phyloP scores from a whole-genome alignment of 2,113 vertebrate species.

The Turnix velox region DNA sequence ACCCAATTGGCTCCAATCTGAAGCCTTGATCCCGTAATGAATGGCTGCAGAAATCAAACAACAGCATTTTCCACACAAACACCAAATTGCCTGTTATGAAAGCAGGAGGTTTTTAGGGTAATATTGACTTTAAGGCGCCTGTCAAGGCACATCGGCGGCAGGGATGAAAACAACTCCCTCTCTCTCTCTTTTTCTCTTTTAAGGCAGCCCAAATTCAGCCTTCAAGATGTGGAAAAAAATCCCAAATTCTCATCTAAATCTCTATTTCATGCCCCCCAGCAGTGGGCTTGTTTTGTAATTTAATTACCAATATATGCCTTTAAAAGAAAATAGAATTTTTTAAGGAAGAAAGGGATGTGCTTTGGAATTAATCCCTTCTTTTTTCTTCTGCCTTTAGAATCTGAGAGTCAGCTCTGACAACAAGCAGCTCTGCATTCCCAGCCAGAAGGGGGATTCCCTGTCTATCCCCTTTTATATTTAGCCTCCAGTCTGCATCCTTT shows the following conservation, averaged over 20 bases:
- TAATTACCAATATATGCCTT: neutral
- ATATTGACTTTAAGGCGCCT: constrained; percentile 67
- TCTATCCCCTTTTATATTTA: neutral
- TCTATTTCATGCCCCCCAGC: neutral
- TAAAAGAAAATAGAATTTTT: neutral
- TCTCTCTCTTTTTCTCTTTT: no score
- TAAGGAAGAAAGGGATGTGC: neutral
- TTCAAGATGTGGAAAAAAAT: neutral
- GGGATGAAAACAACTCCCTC: constrained; percentile 37
- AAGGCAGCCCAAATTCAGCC: neutral
- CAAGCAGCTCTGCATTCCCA: neutral
- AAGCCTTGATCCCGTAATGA: constrained; percentile 22
- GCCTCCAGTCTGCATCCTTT: neutral
- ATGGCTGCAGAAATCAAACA: constrained; percentile 41
- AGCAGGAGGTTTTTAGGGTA: constrained; percentile 26
- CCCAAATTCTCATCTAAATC: neutral
- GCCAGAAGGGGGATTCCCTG: neutral
- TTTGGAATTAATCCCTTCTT: neutral
- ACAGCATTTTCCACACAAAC: constrained; percentile 10
- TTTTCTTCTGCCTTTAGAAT: neutral
- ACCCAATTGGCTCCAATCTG: neutral
- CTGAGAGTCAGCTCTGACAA: neutral
- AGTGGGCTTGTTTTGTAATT: neutral
- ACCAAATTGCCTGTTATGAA: constrained; percentile 54
- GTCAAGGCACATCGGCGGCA: constrained; percentile 60